Evolutionary conservation across 1,140 invertebrate species (phyloP).

Genomic region (Tenebrio molitor): DNA sequence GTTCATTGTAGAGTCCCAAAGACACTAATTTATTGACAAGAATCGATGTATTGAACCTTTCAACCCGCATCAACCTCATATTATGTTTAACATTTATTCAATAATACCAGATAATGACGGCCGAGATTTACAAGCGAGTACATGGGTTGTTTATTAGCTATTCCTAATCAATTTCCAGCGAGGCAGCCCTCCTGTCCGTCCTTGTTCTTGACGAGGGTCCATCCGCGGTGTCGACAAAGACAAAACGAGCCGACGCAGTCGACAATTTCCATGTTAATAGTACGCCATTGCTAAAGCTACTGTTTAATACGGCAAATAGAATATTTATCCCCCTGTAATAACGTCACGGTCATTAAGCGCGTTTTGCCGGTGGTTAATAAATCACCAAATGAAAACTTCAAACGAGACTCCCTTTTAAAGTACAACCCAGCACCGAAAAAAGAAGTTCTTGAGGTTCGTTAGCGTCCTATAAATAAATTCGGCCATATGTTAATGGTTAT

Average conservation of each 20-base stretch:
- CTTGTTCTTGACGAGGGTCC: background rate
- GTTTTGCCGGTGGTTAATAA: constrained; percentile 29
- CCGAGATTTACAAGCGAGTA: constrained; percentile 31
- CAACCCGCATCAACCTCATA: constrained; percentile 3
- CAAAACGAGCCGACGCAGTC: background rate
- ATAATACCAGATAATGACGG: constrained; percentile 16
- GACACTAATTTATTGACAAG: background rate
- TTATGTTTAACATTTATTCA: constrained; percentile 15
- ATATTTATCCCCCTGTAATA: constrained; percentile 34
- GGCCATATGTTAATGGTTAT: too few relatives aligned
- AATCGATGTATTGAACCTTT: background rate
- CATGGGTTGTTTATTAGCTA: constrained; percentile 29
- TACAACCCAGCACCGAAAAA: background rate
- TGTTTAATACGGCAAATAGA: constrained; percentile 30
- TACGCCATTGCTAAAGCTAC: constrained; percentile 24
- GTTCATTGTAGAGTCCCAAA: too few relatives aligned
- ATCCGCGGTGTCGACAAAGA: background rate
- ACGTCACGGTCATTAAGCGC: constrained; percentile 30
- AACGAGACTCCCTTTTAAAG: background rate
- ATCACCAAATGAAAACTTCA: constrained; percentile 21
- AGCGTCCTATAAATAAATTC: too few relatives aligned
- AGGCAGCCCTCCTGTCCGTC: background rate
- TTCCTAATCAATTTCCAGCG: constrained; percentile 1
- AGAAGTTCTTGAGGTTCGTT: background rate
- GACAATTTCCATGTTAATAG: constrained; percentile 9